Conservation (phyloP, 2,888 invertebrate species). For the Blastobasis lacticolella region DNA sequence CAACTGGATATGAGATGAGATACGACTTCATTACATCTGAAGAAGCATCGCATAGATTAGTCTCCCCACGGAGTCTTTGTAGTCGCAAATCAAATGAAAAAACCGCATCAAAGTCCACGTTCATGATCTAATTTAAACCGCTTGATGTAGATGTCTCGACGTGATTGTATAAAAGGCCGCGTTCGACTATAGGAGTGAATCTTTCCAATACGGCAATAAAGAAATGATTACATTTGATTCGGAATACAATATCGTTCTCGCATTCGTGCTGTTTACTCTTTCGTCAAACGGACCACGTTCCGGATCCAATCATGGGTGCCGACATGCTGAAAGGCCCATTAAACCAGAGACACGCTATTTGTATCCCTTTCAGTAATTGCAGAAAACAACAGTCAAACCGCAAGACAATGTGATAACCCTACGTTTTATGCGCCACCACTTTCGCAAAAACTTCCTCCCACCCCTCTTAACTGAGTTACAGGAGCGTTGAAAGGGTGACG, state of each 20-base stretch:
- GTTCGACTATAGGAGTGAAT: too few relatives aligned
- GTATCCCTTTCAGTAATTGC: constrained; percentile 47
- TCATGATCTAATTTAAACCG: constrained; percentile 46
- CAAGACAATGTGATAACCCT: constrained; percentile 55
- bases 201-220: too few relatives aligned
- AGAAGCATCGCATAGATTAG: constrained; percentile 23
- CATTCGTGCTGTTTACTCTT: not conserved
- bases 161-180: too few relatives aligned
- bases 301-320: constrained; percentile 24
- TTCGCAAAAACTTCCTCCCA: constrained; percentile 22
- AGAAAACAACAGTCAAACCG: constrained; percentile 66
- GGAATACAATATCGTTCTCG: too few relatives aligned
- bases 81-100: constrained; percentile 31
- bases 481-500: not conserved
- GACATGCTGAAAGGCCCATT: constrained; percentile 61
- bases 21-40: constrained; percentile 47
- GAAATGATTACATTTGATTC: too few relatives aligned
- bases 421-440: constrained; percentile 32
- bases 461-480: constrained; percentile 9
- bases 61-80: constrained; percentile 43
- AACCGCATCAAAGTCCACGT: constrained; percentile 17
- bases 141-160: constrained; percentile 35
- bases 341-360: constrained; percentile 58
- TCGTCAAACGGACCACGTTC: constrained; percentile 19
- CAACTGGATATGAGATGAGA: constrained; percentile 24